Conservation (phyloP, 2,113 vertebrate species). For the Cryptotis parvus region DNA sequence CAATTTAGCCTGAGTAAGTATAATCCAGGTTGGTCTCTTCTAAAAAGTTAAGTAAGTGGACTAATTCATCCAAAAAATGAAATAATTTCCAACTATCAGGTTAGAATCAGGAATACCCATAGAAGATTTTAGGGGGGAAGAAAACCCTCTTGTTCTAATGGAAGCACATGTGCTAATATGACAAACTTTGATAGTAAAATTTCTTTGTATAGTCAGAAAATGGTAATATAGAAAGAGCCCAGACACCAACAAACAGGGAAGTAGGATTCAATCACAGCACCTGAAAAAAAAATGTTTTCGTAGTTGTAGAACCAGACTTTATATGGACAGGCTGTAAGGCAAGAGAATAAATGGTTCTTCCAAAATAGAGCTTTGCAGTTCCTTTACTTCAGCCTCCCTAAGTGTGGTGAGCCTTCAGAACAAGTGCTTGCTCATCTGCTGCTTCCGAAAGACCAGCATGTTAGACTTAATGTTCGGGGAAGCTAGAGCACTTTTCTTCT, state of each 20-base stretch:
- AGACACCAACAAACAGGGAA: background rate
- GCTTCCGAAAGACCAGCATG: background rate
- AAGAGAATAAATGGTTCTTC: background rate
- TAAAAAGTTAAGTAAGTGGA: background rate
- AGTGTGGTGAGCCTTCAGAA: background rate
- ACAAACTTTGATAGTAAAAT: background rate
- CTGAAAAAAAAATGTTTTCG: background rate
- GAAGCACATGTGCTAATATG: background rate
- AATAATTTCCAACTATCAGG: background rate
- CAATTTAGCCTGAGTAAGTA: background rate
- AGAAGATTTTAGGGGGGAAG: background rate
- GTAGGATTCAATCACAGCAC: background rate
- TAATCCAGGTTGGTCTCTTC: background rate
- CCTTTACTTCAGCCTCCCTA: background rate
- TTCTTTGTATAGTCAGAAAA: background rate
- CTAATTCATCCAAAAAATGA: background rate
- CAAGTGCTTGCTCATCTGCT: background rate
- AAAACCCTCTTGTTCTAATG: background rate
- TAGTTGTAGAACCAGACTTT: background rate
- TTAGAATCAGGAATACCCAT: background rate
- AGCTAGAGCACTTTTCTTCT: background rate
- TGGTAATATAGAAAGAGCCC: background rate
- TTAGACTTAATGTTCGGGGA: background rate
- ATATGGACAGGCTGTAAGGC: background rate
- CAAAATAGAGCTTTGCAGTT: background rate